phyloP scores from a whole-genome alignment of 1,140 invertebrate genomes.

The Phortica variegata region DNA sequence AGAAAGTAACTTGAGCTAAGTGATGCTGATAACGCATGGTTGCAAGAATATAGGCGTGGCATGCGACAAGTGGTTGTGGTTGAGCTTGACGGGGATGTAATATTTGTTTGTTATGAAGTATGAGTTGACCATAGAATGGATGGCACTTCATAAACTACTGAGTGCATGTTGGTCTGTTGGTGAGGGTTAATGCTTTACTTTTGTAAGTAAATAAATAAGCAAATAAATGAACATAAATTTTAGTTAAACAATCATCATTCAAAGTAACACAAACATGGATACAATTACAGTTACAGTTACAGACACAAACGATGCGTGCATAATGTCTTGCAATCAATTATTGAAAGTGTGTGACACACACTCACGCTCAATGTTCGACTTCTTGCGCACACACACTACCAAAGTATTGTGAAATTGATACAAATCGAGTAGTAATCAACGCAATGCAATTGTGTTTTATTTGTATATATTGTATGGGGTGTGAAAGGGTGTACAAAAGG shows the following conservation, averaged over 20 bases:
- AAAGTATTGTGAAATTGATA: conserved; percentile 40
- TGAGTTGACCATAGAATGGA: background rate
- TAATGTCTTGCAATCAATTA: no score
- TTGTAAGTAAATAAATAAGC: conserved; percentile 35
- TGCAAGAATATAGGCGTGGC: background rate
- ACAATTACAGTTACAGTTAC: no score
- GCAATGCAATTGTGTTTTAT: conserved; percentile 44
- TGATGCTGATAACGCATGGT: background rate
- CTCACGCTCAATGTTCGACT: conserved; percentile 1
- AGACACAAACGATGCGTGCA: background rate
- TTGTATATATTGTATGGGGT: no score
- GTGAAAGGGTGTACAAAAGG: no score
- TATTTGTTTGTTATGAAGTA: background rate
- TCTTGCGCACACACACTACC: background rate
- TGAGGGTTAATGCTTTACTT: no score
- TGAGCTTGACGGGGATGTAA: background rate
- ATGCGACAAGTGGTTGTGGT: background rate
- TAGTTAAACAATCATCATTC: conserved; percentile 5
- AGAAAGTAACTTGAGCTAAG: conserved; percentile 15
- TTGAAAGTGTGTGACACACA: background rate
- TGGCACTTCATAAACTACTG: background rate
- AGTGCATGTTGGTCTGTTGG: background rate
- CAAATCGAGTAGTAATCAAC: conserved; percentile 53
- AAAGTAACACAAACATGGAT: background rate
- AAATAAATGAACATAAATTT: conserved; percentile 39